phyloP scores from a whole-genome alignment of 2,797 vertebrate genomes.

The Anabas testudineus region DNA sequence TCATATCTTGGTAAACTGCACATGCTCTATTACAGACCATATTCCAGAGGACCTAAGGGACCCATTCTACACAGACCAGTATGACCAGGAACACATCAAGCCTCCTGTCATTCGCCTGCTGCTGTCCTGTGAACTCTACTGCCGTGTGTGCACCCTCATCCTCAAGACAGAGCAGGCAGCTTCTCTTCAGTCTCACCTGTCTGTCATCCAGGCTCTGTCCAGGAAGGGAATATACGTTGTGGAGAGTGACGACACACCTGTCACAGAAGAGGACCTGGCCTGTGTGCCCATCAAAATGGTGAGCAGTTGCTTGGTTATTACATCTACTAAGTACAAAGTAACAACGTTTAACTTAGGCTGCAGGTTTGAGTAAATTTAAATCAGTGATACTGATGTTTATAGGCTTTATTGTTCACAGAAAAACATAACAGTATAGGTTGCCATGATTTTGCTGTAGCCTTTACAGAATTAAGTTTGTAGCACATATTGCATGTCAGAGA shows the following conservation, averaged over 20 bases:
- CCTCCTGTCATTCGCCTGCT: constrained; percentile 93
- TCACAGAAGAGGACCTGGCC: constrained; percentile 91
- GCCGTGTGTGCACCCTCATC: constrained; percentile 95
- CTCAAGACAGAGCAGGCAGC: constrained; percentile 96
- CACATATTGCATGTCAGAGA: constrained; percentile 13
- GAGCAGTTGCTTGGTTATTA: constrained; percentile 60
- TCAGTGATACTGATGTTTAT: neutral
- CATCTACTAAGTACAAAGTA: neutral
- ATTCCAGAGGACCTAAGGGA: constrained; percentile 96
- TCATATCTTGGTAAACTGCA: neutral
- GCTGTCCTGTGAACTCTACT: constrained; percentile 96
- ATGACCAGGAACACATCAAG: constrained; percentile 98
- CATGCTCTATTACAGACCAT: constrained; percentile 85
- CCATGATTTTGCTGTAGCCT: neutral
- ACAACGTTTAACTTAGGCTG: neutral
- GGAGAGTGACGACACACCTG: constrained; percentile 93
- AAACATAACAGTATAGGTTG: neutral
- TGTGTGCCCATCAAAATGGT: constrained; percentile 97
- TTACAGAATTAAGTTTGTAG: constrained; percentile 4
- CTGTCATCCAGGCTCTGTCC: constrained; percentile 93
- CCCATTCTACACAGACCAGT: constrained; percentile 97
- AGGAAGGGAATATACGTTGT: constrained; percentile 98
- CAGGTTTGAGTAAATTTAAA: neutral
- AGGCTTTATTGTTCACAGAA: neutral
- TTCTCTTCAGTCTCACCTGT: constrained; percentile 92